Base-by-base conservation (phyloP, 2,797 vertebrate species). In the Coregonus suidteri region DNA sequence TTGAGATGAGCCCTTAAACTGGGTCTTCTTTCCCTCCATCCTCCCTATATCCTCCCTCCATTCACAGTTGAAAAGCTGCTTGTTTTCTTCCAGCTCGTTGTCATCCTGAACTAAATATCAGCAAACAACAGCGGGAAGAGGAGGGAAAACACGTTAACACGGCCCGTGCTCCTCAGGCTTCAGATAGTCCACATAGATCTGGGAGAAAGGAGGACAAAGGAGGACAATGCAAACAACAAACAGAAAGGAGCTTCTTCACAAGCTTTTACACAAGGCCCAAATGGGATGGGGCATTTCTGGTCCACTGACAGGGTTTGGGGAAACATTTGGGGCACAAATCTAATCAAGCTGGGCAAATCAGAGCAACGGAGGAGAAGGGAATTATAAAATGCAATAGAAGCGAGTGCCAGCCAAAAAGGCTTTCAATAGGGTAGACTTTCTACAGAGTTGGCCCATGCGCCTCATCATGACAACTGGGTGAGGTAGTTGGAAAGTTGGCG, bases 21-120 rank as follows among this genome's bases (percentile, higher is more conserved):
- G 1, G 34, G 20, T 81, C 72, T 79, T 51, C 52, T 41, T 34
- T 59, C 41, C 41, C 41, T 47, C 41, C 41, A 47, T 47, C 41
- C 6, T 41, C 54, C n/a, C 34, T 35, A 53, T 31, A 51, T 47
- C 2, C 71, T 73, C 52, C 7, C 30, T 54, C 52, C 25, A 13
- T 53, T n/a, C 15, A 83, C 91, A 84, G 82, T 88, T 87, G 85
- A 92, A 92, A 91, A 87, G 78, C n/a, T 37, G 69, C 84, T 88
- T 93, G 92, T 93, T 94, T 94, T 95, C 25, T 94, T 93, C 92
- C 91, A 90, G 92, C 85, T 88, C 41, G 41, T 47, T 47, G 41
- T 47, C 90, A 87, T 90, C 84, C 74, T 78, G 73, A 91, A 89
- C 87, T 87, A 84, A 93, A 93, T 92, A 94, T 94, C 90, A 84